Evolutionary conservation across 2,113 vertebrate genomes (phyloP).

Genomic region (Butorides virescens): DNA sequence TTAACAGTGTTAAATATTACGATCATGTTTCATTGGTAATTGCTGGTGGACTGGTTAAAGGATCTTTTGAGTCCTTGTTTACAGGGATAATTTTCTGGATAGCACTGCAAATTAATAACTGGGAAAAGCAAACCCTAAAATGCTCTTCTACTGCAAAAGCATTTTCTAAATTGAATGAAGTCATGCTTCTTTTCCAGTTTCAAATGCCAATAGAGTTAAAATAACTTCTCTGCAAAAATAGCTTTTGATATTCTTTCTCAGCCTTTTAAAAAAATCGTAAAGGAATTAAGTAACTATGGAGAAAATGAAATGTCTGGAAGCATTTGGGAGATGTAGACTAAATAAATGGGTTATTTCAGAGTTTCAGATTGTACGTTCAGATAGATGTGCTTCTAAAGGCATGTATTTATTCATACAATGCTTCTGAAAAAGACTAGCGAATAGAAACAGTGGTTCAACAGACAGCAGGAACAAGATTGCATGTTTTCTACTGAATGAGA

Average conservation of each 20-base stretch:
- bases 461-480: not conserved
- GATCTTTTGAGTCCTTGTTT: not conserved
- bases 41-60: not conserved
- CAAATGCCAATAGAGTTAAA: not conserved
- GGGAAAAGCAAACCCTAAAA: not conserved
- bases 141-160: not conserved
- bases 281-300: not conserved
- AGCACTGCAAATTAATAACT: not conserved
- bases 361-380: not conserved
- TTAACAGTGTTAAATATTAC: not conserved
- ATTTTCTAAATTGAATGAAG: not conserved
- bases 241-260: not conserved
- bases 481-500: not conserved
- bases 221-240: not conserved
- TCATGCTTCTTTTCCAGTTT: not conserved
- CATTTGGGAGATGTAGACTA: not conserved
- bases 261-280: fast-evolving
- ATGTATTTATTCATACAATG: not conserved
- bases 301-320: not conserved
- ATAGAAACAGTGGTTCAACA: not conserved
- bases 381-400: not conserved
- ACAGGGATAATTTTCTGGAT: not conserved
- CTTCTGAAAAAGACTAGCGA: not conserved
- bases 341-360: not conserved
- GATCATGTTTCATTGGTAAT: not conserved